Percentiles rank a stretch among this genome's conserved stretches.
phyloP scores from a whole-genome alignment of 2,797 vertebrate species.

The Agapornis canus region DNA sequence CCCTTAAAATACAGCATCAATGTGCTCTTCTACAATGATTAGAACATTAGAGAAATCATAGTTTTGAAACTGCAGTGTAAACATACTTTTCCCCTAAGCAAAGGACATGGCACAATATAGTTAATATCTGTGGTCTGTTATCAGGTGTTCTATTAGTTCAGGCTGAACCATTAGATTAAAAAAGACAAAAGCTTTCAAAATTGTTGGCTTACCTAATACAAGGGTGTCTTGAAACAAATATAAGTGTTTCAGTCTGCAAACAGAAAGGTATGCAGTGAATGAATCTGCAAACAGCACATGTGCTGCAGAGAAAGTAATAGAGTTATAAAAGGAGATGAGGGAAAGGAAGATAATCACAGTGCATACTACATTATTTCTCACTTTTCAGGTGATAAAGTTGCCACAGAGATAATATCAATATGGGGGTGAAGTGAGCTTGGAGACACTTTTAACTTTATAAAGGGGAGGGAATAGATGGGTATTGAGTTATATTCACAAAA shows the following conservation, averaged over 20 bases:
- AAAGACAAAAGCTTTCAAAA: neutral
- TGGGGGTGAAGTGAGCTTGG: neutral
- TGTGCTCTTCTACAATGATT: neutral
- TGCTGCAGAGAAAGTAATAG: neutral
- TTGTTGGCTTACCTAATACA: neutral
- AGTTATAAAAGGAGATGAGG: neutral
- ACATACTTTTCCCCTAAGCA: neutral
- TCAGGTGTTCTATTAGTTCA: neutral
- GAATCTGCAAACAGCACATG: neutral
- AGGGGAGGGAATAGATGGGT: neutral
- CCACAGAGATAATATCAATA: neutral
- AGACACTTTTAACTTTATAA: neutral
- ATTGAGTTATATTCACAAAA: neutral
- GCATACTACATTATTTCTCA: neutral
- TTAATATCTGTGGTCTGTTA: neutral
- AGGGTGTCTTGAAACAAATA: neutral
- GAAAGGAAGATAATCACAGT: neutral
- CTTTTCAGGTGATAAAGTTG: neutral
- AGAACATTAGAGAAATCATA: neutral
- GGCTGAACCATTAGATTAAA: neutral
- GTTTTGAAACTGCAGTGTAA: neutral
- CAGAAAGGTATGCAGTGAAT: neutral
- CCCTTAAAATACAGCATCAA: neutral
- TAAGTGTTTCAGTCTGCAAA: neutral
- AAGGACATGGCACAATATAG: neutral